Conservation (phyloP, 2,113 vertebrate genomes). For the Mellivora capensis region DNA sequence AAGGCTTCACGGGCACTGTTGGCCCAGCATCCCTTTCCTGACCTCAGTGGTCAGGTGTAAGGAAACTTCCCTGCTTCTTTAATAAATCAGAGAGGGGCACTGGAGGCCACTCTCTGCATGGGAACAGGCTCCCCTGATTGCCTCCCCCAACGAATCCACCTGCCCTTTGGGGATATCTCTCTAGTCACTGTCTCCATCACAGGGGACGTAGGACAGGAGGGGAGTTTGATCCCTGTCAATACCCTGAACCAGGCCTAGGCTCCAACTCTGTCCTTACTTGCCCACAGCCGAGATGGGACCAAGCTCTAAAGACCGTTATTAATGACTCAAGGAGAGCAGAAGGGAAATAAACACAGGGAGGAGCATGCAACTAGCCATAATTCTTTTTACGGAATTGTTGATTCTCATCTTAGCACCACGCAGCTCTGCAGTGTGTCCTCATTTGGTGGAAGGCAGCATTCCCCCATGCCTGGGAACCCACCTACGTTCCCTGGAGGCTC, state of each 20-base stretch:
- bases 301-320: not conserved
- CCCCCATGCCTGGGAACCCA: not conserved
- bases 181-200: not conserved
- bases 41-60: not conserved
- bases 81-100: not conserved
- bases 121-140: not conserved
- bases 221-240: not conserved
- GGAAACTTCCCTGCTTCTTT: not conserved
- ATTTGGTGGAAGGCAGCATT: not conserved
- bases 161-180: not conserved
- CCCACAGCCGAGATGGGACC: not conserved
- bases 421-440: not conserved
- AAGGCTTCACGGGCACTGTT: not conserved
- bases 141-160: not conserved
- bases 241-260: not conserved
- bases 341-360: not conserved
- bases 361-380: rapidly evolving
- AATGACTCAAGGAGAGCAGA: not conserved
- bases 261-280: not conserved
- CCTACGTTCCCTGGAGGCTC: not conserved
- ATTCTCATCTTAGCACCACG: not conserved
- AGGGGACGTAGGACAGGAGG: not conserved
- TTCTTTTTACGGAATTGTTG: not conserved
- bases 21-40: not conserved
- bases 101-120: not conserved